Evolutionary conservation across 2,113 vertebrate genomes (phyloP), one percentile per base, ranked within the genome.

Genomic region (Eolophus roseicapilla): DNA sequence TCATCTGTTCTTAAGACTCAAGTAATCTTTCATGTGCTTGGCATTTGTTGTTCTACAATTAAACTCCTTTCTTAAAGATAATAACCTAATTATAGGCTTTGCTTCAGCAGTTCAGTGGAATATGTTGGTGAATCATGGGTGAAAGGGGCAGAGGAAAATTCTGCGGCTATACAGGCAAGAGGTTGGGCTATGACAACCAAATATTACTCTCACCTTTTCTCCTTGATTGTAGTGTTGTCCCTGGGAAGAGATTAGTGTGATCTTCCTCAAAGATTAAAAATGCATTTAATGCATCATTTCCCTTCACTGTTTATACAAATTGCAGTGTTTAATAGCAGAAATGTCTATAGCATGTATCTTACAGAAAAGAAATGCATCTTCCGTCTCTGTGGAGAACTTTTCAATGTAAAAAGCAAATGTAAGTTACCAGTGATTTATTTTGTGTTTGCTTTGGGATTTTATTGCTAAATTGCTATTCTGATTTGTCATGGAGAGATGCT

Each of bases 11-110:
- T 2, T 85, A 87, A 93, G 84, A 82, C 52, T 82, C 11, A 17
- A 79, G 60, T 80, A 79, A 80, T 75, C 68, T 95, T 82, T 83
- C 28, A 53, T 59, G 68, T 80, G 50, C 33, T 68, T 84, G 81
- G 76, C 47, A 80, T 93, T 93, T 89, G 79, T 88, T 87, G 82
- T 94, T 79, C 63, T 86, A 52, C 88, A 92, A 59, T 88, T 82
- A 86, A 70, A 67, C 35, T 86, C 44, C 35, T 79, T 80, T 94
- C 82, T 73, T 84, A 60, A 88, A 93, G 77, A 49, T 84, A 91
- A 95, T 83, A 86, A 70, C 70, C 59, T 96, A 88, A 94, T 91
- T 85, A 95, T 35, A 94, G 82, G 64, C 75, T 95, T 97, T 94
- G 50, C 47, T 70, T 86, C 79, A 92, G 60, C 47, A 76, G 59